Percentiles rank a stretch among this genome's conserved stretches.
phyloP scores from a whole-genome alignment of 2,888 invertebrate species.

The Allacma fusca region DNA sequence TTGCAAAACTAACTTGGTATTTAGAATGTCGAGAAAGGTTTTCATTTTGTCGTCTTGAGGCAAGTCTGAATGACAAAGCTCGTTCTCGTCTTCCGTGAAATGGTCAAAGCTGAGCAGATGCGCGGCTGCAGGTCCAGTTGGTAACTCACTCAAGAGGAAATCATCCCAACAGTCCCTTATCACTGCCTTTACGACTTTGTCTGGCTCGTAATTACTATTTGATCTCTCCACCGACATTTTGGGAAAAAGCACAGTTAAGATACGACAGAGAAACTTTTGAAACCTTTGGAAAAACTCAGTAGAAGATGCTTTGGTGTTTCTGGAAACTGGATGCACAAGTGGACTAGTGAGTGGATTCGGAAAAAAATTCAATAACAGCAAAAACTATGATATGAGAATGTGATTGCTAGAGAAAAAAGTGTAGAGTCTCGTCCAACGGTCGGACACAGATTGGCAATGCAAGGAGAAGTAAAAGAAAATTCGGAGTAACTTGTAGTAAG shows the following conservation, averaged over 20 bases:
- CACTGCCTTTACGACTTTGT: conserved; percentile 38
- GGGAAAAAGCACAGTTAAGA: not conserved
- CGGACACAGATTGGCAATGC: conserved; percentile 17
- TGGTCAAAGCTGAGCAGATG: not conserved
- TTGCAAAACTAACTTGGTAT: conserved; percentile 30
- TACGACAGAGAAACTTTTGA: too few relatives aligned
- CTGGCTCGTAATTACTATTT: not conserved
- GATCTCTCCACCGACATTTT: not conserved
- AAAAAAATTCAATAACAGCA: too few relatives aligned
- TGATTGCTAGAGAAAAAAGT: conserved; percentile 6
- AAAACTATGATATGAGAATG: too few relatives aligned
- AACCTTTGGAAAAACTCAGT: too few relatives aligned
- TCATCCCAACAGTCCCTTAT: conserved; percentile 35
- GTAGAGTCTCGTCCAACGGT: not conserved
- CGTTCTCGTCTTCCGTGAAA: conserved; percentile 39
- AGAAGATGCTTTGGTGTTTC: too few relatives aligned
- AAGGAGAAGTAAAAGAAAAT: not conserved
- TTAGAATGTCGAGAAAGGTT: conserved; percentile 28
- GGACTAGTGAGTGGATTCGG: too few relatives aligned
- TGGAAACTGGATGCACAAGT: too few relatives aligned
- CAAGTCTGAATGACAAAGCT: not conserved
- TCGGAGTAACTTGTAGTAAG: not conserved
- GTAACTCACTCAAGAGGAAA: conserved; percentile 33
- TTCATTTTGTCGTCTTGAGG: conserved; percentile 29
- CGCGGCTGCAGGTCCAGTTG: conserved; percentile 25